phyloP scores from a whole-genome alignment of 2,113 vertebrate genomes.

The Herpailurus yagouaroundi region DNA sequence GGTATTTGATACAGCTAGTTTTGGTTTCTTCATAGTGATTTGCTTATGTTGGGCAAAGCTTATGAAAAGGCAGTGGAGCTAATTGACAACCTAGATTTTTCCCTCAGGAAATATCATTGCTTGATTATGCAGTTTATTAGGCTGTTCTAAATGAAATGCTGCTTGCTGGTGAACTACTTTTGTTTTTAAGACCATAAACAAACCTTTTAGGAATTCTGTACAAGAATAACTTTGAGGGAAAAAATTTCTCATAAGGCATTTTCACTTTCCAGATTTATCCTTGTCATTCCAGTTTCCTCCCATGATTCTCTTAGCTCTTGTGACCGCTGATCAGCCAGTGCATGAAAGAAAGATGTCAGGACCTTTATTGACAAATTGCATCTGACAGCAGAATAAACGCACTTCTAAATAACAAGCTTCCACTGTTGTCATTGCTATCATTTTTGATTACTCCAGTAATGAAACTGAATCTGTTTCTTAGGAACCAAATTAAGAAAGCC shows the following conservation, averaged over 20 bases:
- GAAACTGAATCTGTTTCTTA: not conserved
- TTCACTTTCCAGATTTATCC: not conserved
- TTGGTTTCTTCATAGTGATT: not conserved
- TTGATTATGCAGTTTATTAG: constrained; percentile 25
- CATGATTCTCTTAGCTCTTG: not conserved
- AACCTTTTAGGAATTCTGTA: not conserved
- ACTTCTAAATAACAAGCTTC: not conserved
- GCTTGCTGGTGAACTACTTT: not conserved
- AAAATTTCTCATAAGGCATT: not conserved
- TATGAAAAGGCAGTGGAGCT: not conserved
- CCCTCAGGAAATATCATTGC: not conserved
- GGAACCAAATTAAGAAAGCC: not conserved
- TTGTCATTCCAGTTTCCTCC: not conserved
- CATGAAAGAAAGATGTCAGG: not conserved
- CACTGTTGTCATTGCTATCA: not conserved
- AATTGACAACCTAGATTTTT: constrained; percentile 19
- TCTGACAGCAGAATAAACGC: not conserved
- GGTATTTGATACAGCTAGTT: not conserved
- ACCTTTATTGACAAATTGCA: not conserved
- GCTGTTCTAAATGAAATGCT: constrained; percentile 18
- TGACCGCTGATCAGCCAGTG: not conserved
- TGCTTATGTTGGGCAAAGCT: not conserved
- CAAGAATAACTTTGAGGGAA: not conserved
- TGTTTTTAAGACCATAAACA: not conserved
- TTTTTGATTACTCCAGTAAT: not conserved